A percentile compares a stretch with the other conserved stretches of the same genome.
These are phyloP conservation scores for Nomada fabriciana DNA, from an alignment of 2,888 invertebrate genomes.

Conservation along the genomic window DNA sequence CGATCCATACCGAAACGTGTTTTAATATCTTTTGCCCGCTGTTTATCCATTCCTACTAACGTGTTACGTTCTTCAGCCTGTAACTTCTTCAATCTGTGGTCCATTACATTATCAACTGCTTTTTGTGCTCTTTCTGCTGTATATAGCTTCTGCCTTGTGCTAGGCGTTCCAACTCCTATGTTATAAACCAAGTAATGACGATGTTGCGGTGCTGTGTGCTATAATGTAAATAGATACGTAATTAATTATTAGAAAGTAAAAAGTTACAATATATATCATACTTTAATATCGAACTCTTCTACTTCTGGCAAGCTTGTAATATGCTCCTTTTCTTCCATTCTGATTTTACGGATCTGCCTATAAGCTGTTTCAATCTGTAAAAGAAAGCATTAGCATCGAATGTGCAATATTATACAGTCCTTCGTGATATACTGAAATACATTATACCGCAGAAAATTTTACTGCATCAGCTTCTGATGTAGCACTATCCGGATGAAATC, in stretches of 20 bases:
- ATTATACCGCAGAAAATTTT: constrained; percentile 89
- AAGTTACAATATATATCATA: background rate
- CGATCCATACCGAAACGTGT: constrained; percentile 91
- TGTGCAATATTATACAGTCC: constrained; percentile 9
- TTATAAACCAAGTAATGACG: constrained; percentile 92
- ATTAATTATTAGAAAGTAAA: constrained; percentile 3
- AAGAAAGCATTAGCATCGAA: background rate
- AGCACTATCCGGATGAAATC: constrained; percentile 94
- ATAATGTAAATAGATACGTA: constrained; percentile 23
- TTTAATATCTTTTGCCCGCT: constrained; percentile 76
- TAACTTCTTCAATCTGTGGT: constrained; percentile 87
- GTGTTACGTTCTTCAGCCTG: constrained; percentile 84
- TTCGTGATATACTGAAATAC: constrained; percentile 2
- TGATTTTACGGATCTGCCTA: constrained; percentile 82
- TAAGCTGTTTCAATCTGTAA: constrained; percentile 90
- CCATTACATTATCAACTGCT: constrained; percentile 89
- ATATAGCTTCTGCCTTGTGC: constrained; percentile 92
- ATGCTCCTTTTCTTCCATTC: constrained; percentile 79
- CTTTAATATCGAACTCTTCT: constrained; percentile 88
- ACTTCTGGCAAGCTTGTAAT: constrained; percentile 85
- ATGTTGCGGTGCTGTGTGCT: constrained; percentile 96
- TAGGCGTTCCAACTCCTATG: constrained; percentile 91
- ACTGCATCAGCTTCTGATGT: constrained; percentile 89
- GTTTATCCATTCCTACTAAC: constrained; percentile 76
- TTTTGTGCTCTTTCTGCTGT: constrained; percentile 88